Percentiles rank a stretch among this genome's conserved stretches.
These are phyloP conservation scores for Aplysia californica DNA, from an alignment of 1,140 invertebrate genomes.

Conservation along the genomic window DNA sequence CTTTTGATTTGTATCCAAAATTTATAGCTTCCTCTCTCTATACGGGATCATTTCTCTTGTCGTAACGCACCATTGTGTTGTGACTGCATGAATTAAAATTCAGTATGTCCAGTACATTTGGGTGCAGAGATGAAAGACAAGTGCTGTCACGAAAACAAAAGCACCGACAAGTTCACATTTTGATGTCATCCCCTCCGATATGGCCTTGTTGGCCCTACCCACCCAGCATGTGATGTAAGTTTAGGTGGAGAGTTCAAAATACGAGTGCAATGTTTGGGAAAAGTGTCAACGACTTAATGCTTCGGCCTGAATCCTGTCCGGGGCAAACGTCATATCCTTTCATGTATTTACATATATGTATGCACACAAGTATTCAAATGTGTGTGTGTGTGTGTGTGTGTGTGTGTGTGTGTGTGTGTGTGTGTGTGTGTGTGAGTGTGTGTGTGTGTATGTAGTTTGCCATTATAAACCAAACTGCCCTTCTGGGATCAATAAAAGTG, in stretches of 20 bases:
- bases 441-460: not conserved
- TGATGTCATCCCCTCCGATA: not conserved
- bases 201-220: not conserved
- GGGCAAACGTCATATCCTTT: not conserved
- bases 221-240: not conserved
- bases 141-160: too few relatives aligned
- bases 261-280: not conserved
- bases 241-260: not conserved
- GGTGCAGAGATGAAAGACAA: too few relatives aligned
- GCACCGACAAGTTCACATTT: too few relatives aligned
- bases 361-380: not conserved
- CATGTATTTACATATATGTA: not conserved
- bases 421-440: too few relatives aligned
- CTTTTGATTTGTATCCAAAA: too few relatives aligned
- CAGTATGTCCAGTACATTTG: too few relatives aligned
- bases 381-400: constrained; percentile 8
- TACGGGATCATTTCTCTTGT: too few relatives aligned
- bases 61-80: too few relatives aligned
- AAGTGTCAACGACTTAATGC: not conserved
- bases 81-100: too few relatives aligned
- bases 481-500: too few relatives aligned
- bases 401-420: constrained; percentile 10
- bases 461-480: too few relatives aligned
- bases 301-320: not conserved
- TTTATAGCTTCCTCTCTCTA: too few relatives aligned